phyloP scores from a whole-genome alignment of 1,140 invertebrate genomes.

The Lepidurus arcticus region DNA sequence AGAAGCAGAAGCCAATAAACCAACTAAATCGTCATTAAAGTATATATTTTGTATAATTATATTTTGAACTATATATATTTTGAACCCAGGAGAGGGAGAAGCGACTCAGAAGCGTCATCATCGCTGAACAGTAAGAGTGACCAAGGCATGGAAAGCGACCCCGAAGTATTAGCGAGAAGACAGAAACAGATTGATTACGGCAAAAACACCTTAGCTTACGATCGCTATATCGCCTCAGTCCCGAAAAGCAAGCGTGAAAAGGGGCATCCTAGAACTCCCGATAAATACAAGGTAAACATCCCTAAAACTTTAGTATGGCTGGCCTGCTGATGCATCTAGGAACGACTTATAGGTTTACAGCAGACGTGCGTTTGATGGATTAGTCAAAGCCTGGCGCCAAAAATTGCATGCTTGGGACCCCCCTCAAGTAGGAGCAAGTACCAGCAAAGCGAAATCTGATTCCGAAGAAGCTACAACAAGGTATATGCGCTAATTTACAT shows the following conservation, averaged over 20 bases:
- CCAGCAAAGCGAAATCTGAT: background rate
- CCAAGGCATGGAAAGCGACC: constrained; percentile 60
- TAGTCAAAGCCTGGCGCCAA: constrained; percentile 79
- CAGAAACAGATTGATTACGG: constrained; percentile 94
- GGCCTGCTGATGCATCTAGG: background rate
- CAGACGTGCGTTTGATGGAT: constrained; percentile 79
- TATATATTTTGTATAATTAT: background rate
- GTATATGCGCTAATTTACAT: background rate
- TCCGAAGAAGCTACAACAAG: background rate
- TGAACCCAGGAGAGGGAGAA: background rate
- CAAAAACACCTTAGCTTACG: constrained; percentile 85
- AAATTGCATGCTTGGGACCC: constrained; percentile 77
- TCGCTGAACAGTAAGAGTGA: background rate
- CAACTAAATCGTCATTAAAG: background rate
- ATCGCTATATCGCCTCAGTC: constrained; percentile 64
- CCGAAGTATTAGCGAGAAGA: constrained; percentile 61
- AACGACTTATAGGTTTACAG: constrained; percentile 54
- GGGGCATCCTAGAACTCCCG: constrained; percentile 77
- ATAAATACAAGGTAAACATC: constrained; percentile 63
- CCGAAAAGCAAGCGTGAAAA: constrained; percentile 60
- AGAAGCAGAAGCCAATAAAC: background rate
- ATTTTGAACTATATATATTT: background rate
- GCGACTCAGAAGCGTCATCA: background rate
- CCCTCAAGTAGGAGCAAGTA: constrained; percentile 39
- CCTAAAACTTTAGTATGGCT: too few relatives aligned